Evolutionary conservation across 2,797 vertebrate species (phyloP), one percentile per base, ranked within the genome.

Genomic region (Aplochiton taeniatus): DNA sequence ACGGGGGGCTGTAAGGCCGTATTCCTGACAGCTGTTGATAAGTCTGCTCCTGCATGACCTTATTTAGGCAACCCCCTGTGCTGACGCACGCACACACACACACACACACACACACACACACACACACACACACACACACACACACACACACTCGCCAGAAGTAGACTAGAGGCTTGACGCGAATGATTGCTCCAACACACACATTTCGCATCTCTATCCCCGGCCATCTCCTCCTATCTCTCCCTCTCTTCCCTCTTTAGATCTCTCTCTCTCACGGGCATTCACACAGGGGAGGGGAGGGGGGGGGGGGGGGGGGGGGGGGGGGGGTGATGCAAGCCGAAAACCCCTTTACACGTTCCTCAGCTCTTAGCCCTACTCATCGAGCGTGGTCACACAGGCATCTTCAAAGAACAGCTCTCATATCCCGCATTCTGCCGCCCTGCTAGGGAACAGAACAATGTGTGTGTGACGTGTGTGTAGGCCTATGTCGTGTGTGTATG

Each of bases 51-150:
- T 78, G 82, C 85, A 86, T 83, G 88, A 85, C 92, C 93, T 94
- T 95, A 93, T 94, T 94, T 94, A 95, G 93, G 85, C 89, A 92
- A 90, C 65, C 79, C 89, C 76, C 85, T 77, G 82, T 80, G 84
- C 86, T 88, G 84, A 81, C 78, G 78, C 80, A 81, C 78, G 18
- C 53, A 20, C 69, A 58, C 12, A 44, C 60, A 62, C 60, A 42
- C 51, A 48, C 46, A 17, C n/a, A n/a, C n/a, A 81, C 78, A 78
- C 80, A 81, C 78, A 41, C 53, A 20, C 69, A 58, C 12, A 44
- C 60, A 62, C 60, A 42, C 51, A 48, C 46, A 17, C n/a, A 44
- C 46, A 43, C 57, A 51, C 18, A 18, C 13, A 52, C 47, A 53
- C 48, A 52, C 46, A 58, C 43, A 61, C 44, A 66, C 46, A 65